Percentiles rank a stretch among this genome's conserved stretches.
Evolutionary conservation across 2,113 vertebrate genomes (phyloP).

Genomic region (Cephalophus harveyi): DNA sequence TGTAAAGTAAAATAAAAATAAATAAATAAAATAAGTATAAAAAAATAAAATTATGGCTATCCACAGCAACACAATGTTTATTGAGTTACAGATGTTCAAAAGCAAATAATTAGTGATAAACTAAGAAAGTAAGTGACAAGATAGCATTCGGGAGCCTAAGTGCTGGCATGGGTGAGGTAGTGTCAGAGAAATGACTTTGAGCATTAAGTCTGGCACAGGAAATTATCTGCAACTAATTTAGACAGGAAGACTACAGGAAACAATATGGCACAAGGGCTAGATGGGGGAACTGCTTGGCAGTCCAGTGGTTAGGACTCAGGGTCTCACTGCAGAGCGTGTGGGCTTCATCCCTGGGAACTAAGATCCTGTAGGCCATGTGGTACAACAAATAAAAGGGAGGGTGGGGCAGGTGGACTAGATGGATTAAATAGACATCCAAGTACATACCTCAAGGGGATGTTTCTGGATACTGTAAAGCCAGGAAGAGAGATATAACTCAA

Average conservation of each 20-base stretch:
- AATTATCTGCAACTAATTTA: not conserved
- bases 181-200: not conserved
- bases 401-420: not conserved
- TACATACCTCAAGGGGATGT: not conserved
- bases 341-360: not conserved
- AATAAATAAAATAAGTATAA: too few relatives aligned
- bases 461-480: not conserved
- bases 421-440: not conserved
- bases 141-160: not conserved
- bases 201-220: not conserved
- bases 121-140: not conserved
- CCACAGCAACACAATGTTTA: not conserved
- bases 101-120: not conserved
- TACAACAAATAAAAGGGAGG: not conserved
- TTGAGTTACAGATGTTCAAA: not conserved
- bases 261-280: not conserved
- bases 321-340: not conserved
- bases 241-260: not conserved
- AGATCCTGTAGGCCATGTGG: accelerated
- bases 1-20: too few relatives aligned
- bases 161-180: not conserved
- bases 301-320: not conserved
- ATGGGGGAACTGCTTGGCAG: not conserved
- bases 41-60: not conserved
- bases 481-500: not conserved